Percentiles rank a stretch among this genome's conserved stretches.
phyloP scores from a whole-genome alignment of 2,888 invertebrate genomes.

The Amphipoea lucens region DNA sequence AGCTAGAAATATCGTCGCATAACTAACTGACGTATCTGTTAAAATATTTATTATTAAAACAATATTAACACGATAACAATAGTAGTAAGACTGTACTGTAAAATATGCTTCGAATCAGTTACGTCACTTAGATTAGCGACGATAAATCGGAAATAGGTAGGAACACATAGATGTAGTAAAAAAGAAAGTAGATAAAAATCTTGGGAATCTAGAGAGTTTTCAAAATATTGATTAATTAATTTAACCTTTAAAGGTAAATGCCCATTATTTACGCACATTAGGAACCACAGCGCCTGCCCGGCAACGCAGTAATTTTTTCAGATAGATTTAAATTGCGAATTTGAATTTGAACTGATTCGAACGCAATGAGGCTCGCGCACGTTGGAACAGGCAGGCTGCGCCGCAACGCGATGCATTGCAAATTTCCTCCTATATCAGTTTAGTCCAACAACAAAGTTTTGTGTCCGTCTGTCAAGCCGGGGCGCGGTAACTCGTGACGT shows the following conservation, averaged over 20 bases:
- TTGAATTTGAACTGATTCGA: neutral
- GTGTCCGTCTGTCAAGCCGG: neutral
- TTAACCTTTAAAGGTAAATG: no score
- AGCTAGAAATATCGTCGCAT: no score
- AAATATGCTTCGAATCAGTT: no score
- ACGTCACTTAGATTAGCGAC: no score
- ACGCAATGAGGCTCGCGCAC: neutral
- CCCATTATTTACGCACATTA: neutral
- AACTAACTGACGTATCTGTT: no score
- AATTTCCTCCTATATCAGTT: neutral
- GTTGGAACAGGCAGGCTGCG: neutral
- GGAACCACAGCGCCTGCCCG: neutral
- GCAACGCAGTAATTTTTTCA: neutral
- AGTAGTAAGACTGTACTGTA: no score
- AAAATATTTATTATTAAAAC: no score
- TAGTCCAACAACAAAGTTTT: neutral
- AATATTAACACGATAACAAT: no score
- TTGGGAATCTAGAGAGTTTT: neutral
- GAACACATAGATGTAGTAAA: no score
- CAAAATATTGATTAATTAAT: neutral
- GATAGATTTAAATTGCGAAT: neutral
- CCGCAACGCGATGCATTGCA: neutral
- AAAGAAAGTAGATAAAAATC: neutral
- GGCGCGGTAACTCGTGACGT: neutral
- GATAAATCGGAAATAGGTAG: no score